Evolutionary conservation across 2,797 vertebrate species (phyloP).

Genomic region (Gobionotothen gibberifrons): DNA sequence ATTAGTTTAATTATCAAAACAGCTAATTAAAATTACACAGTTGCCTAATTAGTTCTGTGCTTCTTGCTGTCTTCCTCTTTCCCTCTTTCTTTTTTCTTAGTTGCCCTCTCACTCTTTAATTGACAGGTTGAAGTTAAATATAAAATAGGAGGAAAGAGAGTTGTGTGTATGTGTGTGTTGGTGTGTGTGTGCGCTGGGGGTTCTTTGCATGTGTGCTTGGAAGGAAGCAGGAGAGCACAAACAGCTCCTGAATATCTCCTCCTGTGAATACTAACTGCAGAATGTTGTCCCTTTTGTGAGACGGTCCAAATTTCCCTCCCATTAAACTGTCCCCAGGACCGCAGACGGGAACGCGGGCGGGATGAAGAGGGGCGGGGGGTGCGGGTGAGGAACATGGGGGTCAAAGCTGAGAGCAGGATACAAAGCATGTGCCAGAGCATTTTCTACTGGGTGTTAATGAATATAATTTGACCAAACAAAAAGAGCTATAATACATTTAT

Average conservation of each 20-base stretch:
- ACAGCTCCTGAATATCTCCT: conserved; percentile 88
- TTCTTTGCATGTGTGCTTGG: conserved; percentile 16
- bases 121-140: conserved; percentile 99
- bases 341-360: conserved; percentile 77
- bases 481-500: neutral
- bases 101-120: conserved; percentile 89
- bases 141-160: conserved; percentile 83
- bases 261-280: conserved; percentile 88
- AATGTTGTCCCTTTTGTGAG: conserved; percentile 89
- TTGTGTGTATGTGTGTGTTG: conserved; percentile 15
- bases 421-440: neutral
- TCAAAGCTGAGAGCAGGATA: conserved; percentile 70
- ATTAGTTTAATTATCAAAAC: conserved; percentile 99
- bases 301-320: conserved; percentile 87
- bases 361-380: conserved; percentile 22
- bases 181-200: conserved; percentile 15
- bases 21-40: conserved; percentile 99
- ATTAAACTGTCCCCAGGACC: conserved; percentile 87
- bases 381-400: conserved; percentile 68
- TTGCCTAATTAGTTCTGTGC: conserved; percentile 98
- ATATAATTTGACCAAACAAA: neutral
- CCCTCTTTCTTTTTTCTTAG: conserved; percentile 74
- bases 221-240: conserved; percentile 45
- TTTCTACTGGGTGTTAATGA: neutral
- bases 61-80: conserved; percentile 86